These are phyloP conservation scores for Laticauda laticaudata DNA, from an alignment of 2,113 vertebrate genomes.

Conservation along the genomic window DNA sequence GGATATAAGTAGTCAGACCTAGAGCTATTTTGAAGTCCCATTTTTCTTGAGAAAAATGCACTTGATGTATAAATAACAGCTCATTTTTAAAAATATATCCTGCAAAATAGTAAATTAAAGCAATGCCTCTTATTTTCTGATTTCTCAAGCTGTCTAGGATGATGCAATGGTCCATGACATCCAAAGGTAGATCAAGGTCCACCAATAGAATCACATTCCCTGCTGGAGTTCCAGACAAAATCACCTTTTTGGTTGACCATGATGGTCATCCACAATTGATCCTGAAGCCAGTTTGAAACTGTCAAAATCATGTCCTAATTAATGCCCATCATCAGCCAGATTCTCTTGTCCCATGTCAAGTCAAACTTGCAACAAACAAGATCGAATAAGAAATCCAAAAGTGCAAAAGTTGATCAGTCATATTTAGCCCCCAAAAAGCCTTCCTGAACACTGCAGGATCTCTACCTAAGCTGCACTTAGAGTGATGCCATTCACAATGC, in stretches of 20 bases:
- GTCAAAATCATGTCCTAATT: too few relatives aligned
- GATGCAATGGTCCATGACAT: neutral
- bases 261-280: neutral
- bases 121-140: neutral
- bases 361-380: constrained; percentile 42
- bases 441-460: neutral
- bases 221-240: neutral
- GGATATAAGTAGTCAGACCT: too few relatives aligned
- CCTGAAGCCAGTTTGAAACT: neutral
- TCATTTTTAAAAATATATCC: neutral
- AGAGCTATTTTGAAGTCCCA: too few relatives aligned
- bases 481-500: neutral
- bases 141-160: neutral
- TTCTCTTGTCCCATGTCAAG: constrained; percentile 39
- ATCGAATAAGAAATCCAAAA: neutral
- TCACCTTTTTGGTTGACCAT: neutral
- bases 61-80: neutral
- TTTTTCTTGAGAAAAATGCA: too few relatives aligned
- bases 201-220: neutral
- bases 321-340: neutral
- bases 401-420: neutral
- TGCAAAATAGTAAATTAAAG: neutral
- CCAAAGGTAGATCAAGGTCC: neutral
- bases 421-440: neutral
- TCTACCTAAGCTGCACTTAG: neutral